Evolutionary conservation across 1,140 invertebrate species (phyloP).

Genomic region (Thaumatotibia leucotreta): DNA sequence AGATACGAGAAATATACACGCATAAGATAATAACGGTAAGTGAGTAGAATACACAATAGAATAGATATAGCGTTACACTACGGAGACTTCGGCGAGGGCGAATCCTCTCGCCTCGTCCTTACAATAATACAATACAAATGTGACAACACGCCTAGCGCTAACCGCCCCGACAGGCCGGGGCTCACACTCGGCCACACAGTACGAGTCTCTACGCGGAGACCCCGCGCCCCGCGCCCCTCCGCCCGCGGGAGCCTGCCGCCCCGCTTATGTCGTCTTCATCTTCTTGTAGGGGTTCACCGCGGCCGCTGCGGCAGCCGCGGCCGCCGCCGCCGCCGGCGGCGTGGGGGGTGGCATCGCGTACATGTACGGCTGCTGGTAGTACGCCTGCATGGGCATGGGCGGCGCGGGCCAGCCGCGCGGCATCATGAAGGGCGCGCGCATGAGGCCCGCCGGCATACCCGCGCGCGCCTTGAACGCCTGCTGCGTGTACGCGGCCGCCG

Average conservation of each 20-base stretch:
- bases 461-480: slow-evolving; percentile 81
- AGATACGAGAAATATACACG: slow-evolving; percentile 79
- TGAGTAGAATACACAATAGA: slow-evolving; percentile 71
- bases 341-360: slow-evolving; percentile 78
- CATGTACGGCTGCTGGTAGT: slow-evolving; percentile 77
- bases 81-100: slow-evolving; percentile 66
- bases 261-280: slow-evolving; percentile 89
- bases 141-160: slow-evolving; percentile 75
- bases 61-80: slow-evolving; percentile 72
- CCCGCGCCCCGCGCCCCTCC: slow-evolving; percentile 66
- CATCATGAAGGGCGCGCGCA: slow-evolving; percentile 62
- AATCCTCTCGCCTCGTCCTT: slow-evolving; percentile 67
- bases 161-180: slow-evolving; percentile 67
- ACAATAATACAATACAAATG: slow-evolving; percentile 76
- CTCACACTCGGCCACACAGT: slow-evolving; percentile 60
- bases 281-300: slow-evolving; percentile 90
- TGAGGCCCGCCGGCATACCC: slow-evolving; percentile 52
- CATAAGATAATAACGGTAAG: slow-evolving; percentile 75
- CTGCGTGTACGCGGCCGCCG: slow-evolving; percentile 87
- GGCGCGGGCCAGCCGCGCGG: slow-evolving; percentile 60
- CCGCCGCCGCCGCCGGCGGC: slow-evolving; percentile 71
- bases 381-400: slow-evolving; percentile 56
- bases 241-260: slow-evolving; percentile 39
- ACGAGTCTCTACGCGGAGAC: slow-evolving; percentile 71
- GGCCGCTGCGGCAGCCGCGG: slow-evolving; percentile 68